Base-by-base conservation (phyloP, 2,113 vertebrate genomes). In the Aleadryas rufinucha region DNA sequence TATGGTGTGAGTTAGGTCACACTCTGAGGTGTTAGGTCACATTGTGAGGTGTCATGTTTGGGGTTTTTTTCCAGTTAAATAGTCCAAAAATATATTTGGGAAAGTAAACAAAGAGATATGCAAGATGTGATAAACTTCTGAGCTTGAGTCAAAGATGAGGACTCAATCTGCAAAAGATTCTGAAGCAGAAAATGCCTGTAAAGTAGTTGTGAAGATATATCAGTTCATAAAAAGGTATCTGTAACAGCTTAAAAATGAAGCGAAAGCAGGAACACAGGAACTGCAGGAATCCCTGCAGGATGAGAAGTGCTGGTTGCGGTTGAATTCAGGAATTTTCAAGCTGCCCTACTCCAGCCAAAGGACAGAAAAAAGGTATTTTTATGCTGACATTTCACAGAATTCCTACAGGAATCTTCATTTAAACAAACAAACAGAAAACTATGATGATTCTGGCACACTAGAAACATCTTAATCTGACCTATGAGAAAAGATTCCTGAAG, bases 401-500 rank as follows among this genome's bases (percentile, higher is more conserved):
- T 87, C 94, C 93, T 84, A 19, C n/a, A 89, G 94, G 95, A 87
- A 85, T 64, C 35, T 22, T 93, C 26, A 64, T 87, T 93, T 81
- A 89, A 92, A 81, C 68, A 97, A 97, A 80, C 54, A 87, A 89
- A 50, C 23, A 87, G 79, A 87, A 79, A 59, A 79, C 35, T 13
- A 71, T 74, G 22, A 84, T 84, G 31, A 64, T 84, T 97, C 81
- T 95, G 74, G 87, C 81, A 91, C 11, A 26, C 47, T 53, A 91
- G 52, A 56, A 91, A 45, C 41, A 30, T 91, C 80, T 89, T 93
- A 87, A 97, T 87, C 81, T 94, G 93, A 78, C 72, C 89, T 95
- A 10, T 71, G 93, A 96, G 93, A 87, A 84, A 94, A 89, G 87
- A 89, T 79, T 94, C 53, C 69, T 82, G 41, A 53, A 84, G 56